Evolutionary conservation across 1,140 invertebrate genomes (phyloP).

Genomic region (Marisa cornuarietis): DNA sequence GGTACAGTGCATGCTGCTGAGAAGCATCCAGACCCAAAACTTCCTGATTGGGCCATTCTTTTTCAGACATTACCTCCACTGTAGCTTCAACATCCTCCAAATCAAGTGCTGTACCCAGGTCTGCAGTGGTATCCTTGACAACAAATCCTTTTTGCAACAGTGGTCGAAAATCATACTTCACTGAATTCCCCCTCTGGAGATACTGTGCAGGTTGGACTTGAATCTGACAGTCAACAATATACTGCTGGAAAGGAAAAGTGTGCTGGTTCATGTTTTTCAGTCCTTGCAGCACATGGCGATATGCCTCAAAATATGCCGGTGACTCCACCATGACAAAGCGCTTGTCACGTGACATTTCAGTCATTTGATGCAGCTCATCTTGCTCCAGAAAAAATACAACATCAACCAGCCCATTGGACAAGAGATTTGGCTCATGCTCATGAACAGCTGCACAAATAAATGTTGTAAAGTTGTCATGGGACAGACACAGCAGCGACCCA

Average conservation of each 20-base stretch:
- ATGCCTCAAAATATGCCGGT: slow-evolving; percentile 68
- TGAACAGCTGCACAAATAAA: slow-evolving; percentile 74
- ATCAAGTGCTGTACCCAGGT: not conserved
- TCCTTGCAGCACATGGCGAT: slow-evolving; percentile 65
- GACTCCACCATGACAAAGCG: slow-evolving; percentile 65
- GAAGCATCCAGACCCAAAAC: slow-evolving; percentile 63
- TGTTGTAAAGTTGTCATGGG: slow-evolving; percentile 74
- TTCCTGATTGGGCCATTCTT: slow-evolving; percentile 50
- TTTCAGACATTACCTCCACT: slow-evolving; percentile 24
- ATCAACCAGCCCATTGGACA: slow-evolving; percentile 48
- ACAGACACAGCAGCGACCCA: slow-evolving; percentile 79
- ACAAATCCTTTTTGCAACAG: slow-evolving; percentile 38
- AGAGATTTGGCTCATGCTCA: slow-evolving; percentile 67
- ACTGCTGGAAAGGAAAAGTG: slow-evolving; percentile 62
- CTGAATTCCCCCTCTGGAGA: slow-evolving; percentile 23
- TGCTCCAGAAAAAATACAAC: slow-evolving; percentile 60
- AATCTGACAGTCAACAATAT: slow-evolving; percentile 50
- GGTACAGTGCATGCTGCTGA: slow-evolving; percentile 66
- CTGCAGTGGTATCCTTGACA: slow-evolving; percentile 27
- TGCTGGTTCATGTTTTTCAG: slow-evolving; percentile 58
- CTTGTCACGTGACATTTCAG: slow-evolving; percentile 5
- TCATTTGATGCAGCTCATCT: slow-evolving; percentile 16
- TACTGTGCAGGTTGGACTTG: slow-evolving; percentile 44
- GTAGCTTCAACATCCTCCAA: slow-evolving; percentile 11
- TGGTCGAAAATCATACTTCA: slow-evolving; percentile 41